Evolutionary conservation across 2,797 vertebrate species (phyloP).

Genomic region (Caiman crocodilus): DNA sequence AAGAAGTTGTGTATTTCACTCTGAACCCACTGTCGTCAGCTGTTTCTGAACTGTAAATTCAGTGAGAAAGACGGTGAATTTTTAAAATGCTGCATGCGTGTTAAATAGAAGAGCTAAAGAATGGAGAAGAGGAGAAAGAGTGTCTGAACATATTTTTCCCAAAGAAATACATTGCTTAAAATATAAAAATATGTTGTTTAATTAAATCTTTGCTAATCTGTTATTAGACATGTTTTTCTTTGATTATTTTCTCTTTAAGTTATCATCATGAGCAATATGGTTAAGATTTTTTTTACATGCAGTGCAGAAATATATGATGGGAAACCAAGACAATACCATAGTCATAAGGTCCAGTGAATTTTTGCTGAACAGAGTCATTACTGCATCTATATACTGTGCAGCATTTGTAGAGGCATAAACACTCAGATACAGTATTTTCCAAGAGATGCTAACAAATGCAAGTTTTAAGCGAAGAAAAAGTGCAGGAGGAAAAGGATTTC

Average conservation of each 20-base stretch:
- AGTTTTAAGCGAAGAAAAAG: conserved; percentile 41
- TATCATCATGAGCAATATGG: background rate
- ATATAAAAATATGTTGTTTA: background rate
- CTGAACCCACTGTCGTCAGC: background rate
- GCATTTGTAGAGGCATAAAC: conserved; percentile 45
- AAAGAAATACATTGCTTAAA: background rate
- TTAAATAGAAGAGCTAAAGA: background rate
- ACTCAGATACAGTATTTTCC: conserved; percentile 40
- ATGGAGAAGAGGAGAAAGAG: background rate
- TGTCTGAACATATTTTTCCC: background rate
- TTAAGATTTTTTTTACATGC: background rate
- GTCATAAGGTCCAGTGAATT: background rate
- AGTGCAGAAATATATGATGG: background rate
- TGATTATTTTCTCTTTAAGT: conserved; percentile 4
- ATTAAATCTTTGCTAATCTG: background rate
- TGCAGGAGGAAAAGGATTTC: conserved; percentile 40
- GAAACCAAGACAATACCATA: conserved; percentile 4
- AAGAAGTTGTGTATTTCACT: background rate
- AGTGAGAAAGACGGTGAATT: background rate
- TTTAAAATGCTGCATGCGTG: background rate
- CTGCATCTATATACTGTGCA: background rate
- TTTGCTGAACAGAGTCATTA: conserved; percentile 19
- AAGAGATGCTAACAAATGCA: conserved; percentile 56
- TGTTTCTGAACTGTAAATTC: background rate
- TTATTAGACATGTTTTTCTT: background rate